phyloP scores from a whole-genome alignment of 2,113 vertebrate genomes.

The Rhadina sibilatrix region DNA sequence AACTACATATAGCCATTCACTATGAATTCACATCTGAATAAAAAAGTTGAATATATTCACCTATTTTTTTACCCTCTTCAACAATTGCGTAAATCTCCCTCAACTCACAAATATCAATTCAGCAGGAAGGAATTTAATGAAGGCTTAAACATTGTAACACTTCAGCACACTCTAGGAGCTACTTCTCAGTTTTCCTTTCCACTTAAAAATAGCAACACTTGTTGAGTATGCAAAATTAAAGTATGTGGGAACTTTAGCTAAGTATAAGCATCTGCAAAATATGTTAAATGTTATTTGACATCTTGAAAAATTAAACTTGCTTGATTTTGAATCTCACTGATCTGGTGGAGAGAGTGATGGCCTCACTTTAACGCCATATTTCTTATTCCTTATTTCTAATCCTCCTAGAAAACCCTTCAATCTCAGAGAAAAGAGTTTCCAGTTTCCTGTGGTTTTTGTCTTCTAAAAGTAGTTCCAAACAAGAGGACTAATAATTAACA shows the following conservation, averaged over 20 bases:
- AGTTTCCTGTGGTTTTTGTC: rapidly evolving
- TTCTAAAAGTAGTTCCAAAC: neutral
- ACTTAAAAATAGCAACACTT: neutral
- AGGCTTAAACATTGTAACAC: neutral
- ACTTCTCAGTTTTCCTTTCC: neutral
- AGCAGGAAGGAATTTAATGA: neutral
- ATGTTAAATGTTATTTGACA: neutral
- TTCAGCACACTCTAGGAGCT: neutral
- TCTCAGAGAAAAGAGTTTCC: neutral
- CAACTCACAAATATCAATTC: neutral
- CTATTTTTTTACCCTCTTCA: neutral
- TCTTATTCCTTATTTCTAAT: neutral
- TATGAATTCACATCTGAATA: neutral
- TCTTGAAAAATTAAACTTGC: neutral
- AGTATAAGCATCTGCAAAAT: neutral
- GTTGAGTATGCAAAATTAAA: neutral
- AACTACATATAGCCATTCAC: neutral
- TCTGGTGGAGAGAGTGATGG: neutral
- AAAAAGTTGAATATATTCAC: neutral
- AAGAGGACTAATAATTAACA: neutral
- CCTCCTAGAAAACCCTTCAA: neutral
- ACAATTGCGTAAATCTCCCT: neutral
- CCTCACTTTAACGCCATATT: neutral
- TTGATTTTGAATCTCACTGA: neutral
- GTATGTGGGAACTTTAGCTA: neutral